Evolutionary conservation across 2,888 invertebrate species (phyloP).

Genomic region (Hetaerina titia): DNA sequence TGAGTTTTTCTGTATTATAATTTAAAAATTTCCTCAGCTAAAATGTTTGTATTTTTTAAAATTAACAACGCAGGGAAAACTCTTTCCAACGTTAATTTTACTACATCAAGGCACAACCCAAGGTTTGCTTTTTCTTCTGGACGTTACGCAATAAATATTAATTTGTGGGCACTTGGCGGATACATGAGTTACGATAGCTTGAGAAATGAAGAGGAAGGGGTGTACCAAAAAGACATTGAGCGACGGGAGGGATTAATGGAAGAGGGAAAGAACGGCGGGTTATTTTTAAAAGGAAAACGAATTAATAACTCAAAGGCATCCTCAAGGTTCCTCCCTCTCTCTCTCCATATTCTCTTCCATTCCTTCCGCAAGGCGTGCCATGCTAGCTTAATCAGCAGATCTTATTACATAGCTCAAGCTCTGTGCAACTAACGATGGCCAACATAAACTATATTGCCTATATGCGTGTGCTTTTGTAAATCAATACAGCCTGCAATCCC

Average conservation of each 20-base stretch:
- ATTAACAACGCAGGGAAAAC: too few relatives aligned
- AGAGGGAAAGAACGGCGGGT: background rate
- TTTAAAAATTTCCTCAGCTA: too few relatives aligned
- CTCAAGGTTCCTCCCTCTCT: constrained; percentile 32
- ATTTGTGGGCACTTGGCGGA: too few relatives aligned
- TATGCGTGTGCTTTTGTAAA: background rate
- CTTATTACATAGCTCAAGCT: background rate
- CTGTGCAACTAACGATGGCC: background rate
- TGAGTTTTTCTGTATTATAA: too few relatives aligned
- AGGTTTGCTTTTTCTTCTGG: too few relatives aligned
- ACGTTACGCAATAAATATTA: too few relatives aligned
- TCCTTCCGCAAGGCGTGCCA: background rate
- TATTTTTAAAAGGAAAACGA: background rate
- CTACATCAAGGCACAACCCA: too few relatives aligned
- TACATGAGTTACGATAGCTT: background rate
- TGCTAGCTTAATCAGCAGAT: background rate
- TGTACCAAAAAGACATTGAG: background rate
- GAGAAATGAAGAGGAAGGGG: background rate
- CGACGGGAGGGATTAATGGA: background rate
- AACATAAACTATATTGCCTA: background rate
- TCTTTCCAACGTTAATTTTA: too few relatives aligned
- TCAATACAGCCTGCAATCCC: too few relatives aligned
- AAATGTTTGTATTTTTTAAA: too few relatives aligned
- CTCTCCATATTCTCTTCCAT: background rate
- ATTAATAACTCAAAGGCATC: background rate